Evolutionary conservation across 2,888 invertebrate species (phyloP), one percentile per base, ranked within the genome.

Genomic region (Cantharis rufa): DNA sequence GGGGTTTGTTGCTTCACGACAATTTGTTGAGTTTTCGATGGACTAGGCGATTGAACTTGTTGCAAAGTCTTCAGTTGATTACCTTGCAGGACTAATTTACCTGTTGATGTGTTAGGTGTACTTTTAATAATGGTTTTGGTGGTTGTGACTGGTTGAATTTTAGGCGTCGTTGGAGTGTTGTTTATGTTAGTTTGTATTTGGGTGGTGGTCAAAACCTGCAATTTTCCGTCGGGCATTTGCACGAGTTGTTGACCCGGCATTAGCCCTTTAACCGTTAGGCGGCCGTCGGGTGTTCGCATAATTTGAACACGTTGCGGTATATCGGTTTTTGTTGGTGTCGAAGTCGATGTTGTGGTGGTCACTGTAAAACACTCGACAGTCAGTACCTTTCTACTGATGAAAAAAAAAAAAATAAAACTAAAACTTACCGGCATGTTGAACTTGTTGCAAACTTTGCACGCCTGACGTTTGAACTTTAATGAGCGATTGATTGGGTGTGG

Each of bases 181-280:
- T 88, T 66, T 87, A 87, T 84, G 72, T 90, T 87, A n/a, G 90
- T 87, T 68, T 75, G 86, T 72, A 81, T 87, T 84, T 93, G 93
- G 9, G 91, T 91, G 10, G 93, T 91, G 86, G 92, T 93, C 48
- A 95, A 90, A 15, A 98, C 93, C 86, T 98, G 97, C 21, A 98
- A 89, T 86, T 96, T 96, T 0, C 98, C 98, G 87, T 98, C 98
- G 0, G 97, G 94, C 92, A 97, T 94, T 86, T 97, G 96, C 64
- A 98, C 93, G 74, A 98, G 89, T 85, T 98, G 97, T 86, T 98
- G 98, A 72, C 97, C 98, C 68, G 97, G 95, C 87, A 96, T 91
- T 10, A 98, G 90, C 0, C 98, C 98, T 78, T 96, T 93, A 1
- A 98, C 97, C 83, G 97, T 96, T 15, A 98, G 90, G 88, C 97